A percentile compares a stretch with the other conserved stretches of the same genome.
phyloP scores from a whole-genome alignment of 2,113 vertebrate genomes.

The Pongo pygmaeus region DNA sequence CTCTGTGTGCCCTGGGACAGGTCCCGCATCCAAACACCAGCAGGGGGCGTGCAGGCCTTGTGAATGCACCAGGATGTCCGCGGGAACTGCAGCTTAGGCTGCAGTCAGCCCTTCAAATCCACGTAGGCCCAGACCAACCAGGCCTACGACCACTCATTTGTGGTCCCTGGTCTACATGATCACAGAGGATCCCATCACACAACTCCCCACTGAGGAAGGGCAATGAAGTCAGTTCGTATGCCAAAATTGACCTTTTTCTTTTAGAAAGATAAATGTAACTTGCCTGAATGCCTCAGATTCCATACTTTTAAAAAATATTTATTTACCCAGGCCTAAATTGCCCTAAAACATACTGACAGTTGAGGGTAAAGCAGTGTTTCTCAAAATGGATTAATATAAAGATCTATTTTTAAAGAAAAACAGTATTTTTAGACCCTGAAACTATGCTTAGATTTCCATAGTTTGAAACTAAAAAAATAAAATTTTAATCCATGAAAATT shows the following conservation, averaged over 20 bases:
- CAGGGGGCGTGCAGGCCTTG: constrained; percentile 39
- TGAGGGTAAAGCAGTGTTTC: neutral
- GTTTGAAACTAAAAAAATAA: constrained; percentile 41
- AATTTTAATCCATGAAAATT: neutral
- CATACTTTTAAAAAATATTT: neutral
- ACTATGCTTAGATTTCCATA: constrained; percentile 6
- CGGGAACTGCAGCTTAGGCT: neutral
- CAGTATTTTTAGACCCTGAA: neutral
- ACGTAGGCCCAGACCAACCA: accelerated
- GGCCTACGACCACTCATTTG: neutral
- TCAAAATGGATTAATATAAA: constrained; percentile 18
- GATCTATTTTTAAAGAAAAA: constrained; percentile 25
- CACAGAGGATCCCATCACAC: neutral
- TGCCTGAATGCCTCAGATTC: neutral
- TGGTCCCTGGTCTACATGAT: neutral
- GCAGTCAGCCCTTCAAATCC: neutral
- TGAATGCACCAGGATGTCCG: neutral
- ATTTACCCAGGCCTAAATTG: neutral
- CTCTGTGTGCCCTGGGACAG: neutral
- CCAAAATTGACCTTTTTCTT: constrained; percentile 1
- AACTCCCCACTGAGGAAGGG: neutral
- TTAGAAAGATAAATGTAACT: neutral
- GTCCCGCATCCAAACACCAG: neutral
- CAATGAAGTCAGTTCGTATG: neutral
- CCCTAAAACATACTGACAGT: neutral